Conservation (phyloP, 2,113 vertebrate species). For the Brachypteracias leptosomus region DNA sequence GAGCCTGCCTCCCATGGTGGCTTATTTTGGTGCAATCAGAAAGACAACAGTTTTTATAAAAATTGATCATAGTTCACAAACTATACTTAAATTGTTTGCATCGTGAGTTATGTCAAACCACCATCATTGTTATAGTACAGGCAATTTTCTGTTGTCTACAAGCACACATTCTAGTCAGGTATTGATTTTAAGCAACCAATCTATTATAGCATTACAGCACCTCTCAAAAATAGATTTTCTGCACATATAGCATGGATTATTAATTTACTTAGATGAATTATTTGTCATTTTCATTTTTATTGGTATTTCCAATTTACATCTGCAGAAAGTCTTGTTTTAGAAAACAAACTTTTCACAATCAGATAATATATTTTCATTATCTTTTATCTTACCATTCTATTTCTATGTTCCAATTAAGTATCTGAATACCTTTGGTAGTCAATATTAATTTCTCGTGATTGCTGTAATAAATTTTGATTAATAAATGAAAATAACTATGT, state of each 20-base stretch:
- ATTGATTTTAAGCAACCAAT: neutral
- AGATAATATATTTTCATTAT: neutral
- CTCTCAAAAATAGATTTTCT: slow-evolving; percentile 9
- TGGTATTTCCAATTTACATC: neutral
- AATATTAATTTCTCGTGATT: neutral
- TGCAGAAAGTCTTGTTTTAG: neutral
- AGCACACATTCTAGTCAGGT: neutral
- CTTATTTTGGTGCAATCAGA: neutral
- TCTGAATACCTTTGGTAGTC: neutral
- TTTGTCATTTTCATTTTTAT: neutral
- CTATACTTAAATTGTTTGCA: neutral
- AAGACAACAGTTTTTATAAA: neutral
- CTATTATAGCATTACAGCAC: neutral
- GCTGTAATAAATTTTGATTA: neutral
- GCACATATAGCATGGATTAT: neutral
- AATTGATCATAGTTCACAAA: neutral
- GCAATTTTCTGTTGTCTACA: neutral
- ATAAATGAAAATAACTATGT: neutral
- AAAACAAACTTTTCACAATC: neutral
- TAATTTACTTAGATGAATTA: neutral
- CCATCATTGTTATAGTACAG: neutral
- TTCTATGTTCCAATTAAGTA: neutral
- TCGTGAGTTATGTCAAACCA: neutral
- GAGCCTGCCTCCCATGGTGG: no score
- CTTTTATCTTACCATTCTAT: neutral